phyloP scores from a whole-genome alignment of 1,140 invertebrate genomes.

The Zophobas atratus region DNA sequence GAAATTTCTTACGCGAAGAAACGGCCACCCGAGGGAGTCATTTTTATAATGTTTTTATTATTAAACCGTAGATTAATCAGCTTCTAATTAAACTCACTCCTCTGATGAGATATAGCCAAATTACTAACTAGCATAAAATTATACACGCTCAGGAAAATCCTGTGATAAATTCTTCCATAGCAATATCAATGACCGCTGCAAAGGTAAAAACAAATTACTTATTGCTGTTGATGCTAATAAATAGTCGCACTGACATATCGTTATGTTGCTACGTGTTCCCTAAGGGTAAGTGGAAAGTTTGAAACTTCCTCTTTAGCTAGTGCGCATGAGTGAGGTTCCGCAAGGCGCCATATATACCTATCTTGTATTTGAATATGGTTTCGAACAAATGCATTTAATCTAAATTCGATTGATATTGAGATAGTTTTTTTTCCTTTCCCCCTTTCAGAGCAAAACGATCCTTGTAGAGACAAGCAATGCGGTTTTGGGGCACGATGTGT shows the following conservation, averaged over 20 bases:
- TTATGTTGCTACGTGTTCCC: slow-evolving; percentile 71
- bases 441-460: slow-evolving; percentile 81
- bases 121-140: slow-evolving; percentile 11
- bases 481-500: slow-evolving; percentile 83
- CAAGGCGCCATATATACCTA: not conserved
- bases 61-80: slow-evolving; percentile 17
- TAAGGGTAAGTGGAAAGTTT: slow-evolving; percentile 67
- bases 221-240: slow-evolving; percentile 36
- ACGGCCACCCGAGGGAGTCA: slow-evolving; percentile 5
- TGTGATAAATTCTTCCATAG: slow-evolving; percentile 27
- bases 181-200: slow-evolving; percentile 27
- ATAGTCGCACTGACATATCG: slow-evolving; percentile 43
- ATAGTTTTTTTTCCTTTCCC: slow-evolving; percentile 6
- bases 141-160: slow-evolving; percentile 18
- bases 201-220: slow-evolving; percentile 37
- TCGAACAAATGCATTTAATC: slow-evolving; percentile 13
- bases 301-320: slow-evolving; percentile 19
- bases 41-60: slow-evolving; percentile 43
- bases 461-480: slow-evolving; percentile 82
- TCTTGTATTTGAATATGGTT: not conserved
- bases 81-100: slow-evolving; percentile 10
- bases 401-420: slow-evolving; percentile 25
- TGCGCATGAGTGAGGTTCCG: slow-evolving; percentile 12
- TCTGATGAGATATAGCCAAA: slow-evolving; percentile 29
- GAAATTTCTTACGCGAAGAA: not conserved